Base-by-base conservation (phyloP, 2,797 vertebrate genomes). In the Microchirus variegatus region DNA sequence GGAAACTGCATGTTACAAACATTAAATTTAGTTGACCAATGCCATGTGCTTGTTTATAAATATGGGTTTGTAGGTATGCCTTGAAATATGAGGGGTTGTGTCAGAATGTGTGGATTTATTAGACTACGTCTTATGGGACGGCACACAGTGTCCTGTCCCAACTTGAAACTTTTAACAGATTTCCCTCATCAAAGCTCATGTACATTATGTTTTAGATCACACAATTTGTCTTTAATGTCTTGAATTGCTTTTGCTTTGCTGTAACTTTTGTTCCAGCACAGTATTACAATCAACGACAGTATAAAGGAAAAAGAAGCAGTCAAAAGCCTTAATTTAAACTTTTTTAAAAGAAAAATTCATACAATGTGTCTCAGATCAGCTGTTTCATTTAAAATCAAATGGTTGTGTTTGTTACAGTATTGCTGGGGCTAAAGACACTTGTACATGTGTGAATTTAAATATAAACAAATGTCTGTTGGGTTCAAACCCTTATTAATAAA, bases 41-140 rank as follows among this genome's bases (percentile, higher is more conserved):
- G 1, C 18, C n/a, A 51, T 64, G 22, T 22, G 35, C 9, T 59
- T 76, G 59, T 75, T 70, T 80, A 50, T 55, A 16, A 49, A 58
- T 40, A 45, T 51, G 10, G 46, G 38, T 54, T 57, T 47, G 50
- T 46, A 55, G 44, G 35, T 48, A 60, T 67, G 55, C 59, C 37
- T 68, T 60, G 54, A 59, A 59, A 63, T 57, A 7, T 8, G 58
- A 65, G 31, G 16, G 52, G 52, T 59, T 46, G 42, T 41, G 35
- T 37, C 15, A 12, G 22, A 51, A 13, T 38, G 35, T 12, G 11
- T 12, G 17, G 31, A 46, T 41, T 8, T 26, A 46, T 47, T 18
- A 19, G 12, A 5, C 13, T 0, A 5, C 1, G 12, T 46, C 49
- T 56, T 59, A 48, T 13, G 22, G 22, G 46, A 40, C 35, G 43